Evolutionary conservation across 2,797 vertebrate genomes (phyloP).

Genomic region (Eulemur rubriventer): DNA sequence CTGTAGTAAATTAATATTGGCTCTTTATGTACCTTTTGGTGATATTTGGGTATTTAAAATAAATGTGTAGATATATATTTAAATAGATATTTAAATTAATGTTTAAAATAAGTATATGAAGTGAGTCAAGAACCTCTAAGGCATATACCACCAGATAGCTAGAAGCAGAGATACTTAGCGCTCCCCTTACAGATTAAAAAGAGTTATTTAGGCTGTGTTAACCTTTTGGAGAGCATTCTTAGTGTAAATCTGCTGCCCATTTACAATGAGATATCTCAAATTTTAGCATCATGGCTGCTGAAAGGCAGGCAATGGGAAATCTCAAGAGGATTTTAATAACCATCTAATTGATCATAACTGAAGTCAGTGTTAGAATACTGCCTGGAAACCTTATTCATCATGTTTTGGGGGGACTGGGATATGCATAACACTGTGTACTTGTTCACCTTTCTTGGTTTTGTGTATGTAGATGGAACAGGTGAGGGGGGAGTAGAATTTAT

Average conservation of each 20-base stretch:
- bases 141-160: background rate
- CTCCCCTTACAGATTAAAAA: background rate
- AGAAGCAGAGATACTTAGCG: background rate
- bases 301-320: background rate
- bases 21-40: background rate
- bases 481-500: background rate
- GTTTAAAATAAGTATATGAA: background rate
- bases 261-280: background rate
- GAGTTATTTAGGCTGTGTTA: background rate
- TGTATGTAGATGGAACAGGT: background rate
- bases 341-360: background rate
- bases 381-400: background rate
- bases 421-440: background rate
- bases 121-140: background rate
- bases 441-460: background rate
- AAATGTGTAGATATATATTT: background rate
- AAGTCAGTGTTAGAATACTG: background rate
- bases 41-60: background rate
- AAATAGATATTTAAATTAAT: background rate
- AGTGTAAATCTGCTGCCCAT: background rate
- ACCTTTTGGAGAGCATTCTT: background rate
- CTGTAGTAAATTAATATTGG: background rate
- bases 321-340: constrained; percentile 5
- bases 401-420: background rate
- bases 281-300: background rate